Percentiles rank a stretch among this genome's conserved stretches.
phyloP scores from a whole-genome alignment of 2,113 vertebrate species.

The Sinosuthora webbiana region DNA sequence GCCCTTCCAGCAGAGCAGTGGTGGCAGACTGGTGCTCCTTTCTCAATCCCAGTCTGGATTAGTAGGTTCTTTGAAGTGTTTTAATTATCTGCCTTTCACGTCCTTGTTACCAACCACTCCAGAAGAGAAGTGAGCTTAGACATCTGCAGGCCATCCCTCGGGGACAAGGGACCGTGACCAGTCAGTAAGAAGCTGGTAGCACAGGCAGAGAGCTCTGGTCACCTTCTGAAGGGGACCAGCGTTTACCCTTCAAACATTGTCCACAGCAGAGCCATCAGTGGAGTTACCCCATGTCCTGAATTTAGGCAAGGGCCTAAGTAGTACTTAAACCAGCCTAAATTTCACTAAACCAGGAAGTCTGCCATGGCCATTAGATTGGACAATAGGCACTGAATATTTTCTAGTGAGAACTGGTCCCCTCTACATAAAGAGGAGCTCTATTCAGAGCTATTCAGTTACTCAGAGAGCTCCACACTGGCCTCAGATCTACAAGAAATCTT shows the following conservation, averaged over 20 bases:
- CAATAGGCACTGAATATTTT: not conserved
- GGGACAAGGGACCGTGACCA: not conserved
- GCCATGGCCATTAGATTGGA: not conserved
- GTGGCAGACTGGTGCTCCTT: not conserved
- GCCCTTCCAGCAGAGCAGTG: not conserved
- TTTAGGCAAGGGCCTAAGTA: not conserved
- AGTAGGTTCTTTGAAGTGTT: not conserved
- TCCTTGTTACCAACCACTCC: not conserved
- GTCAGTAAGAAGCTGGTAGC: not conserved
- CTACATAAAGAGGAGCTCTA: not conserved
- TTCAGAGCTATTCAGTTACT: not conserved
- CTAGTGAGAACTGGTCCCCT: not conserved
- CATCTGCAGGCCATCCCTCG: not conserved
- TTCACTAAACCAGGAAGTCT: not conserved
- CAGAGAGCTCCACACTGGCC: fast-evolving
- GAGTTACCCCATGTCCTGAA: not conserved
- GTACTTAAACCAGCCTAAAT: not conserved
- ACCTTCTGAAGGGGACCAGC: not conserved
- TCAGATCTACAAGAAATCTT: not conserved
- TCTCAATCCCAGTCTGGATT: not conserved
- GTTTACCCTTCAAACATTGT: not conserved
- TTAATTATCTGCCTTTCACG: not conserved
- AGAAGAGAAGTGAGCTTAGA: not conserved
- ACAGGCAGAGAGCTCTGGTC: not conserved
- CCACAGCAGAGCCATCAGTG: not conserved